Evolutionary conservation across 2,797 vertebrate species (phyloP).

Genomic region (Sebastes flavidus): DNA sequence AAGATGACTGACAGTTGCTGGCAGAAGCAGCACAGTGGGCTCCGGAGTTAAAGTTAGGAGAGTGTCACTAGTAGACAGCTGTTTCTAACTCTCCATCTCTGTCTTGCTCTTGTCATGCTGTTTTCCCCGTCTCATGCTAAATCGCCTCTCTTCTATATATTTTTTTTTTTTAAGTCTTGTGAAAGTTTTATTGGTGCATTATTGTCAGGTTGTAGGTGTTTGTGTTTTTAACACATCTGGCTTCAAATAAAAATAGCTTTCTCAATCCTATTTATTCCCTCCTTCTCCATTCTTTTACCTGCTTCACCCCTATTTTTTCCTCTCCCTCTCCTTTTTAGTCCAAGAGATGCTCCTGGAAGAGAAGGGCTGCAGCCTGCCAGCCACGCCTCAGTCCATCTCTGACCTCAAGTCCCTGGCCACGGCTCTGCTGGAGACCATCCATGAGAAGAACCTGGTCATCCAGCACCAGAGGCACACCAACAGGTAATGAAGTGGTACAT

Average conservation of each 20-base stretch:
- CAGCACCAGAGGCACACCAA: conserved; percentile 98
- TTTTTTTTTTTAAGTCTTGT: conserved; percentile 9
- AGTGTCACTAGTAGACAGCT: conserved; percentile 67
- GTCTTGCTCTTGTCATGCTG: conserved; percentile 58
- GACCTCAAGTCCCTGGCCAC: conserved; percentile 98
- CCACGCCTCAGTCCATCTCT: conserved; percentile 94
- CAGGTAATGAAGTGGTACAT: conserved; percentile 81
- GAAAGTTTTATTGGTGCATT: conserved; percentile 19
- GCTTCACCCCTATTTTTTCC: neutral
- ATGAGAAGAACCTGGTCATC: conserved; percentile 98
- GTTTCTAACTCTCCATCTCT: conserved; percentile 57
- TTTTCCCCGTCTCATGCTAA: conserved; percentile 27
- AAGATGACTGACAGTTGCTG: conserved; percentile 75
- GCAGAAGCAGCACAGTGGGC: conserved; percentile 75
- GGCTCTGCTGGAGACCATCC: conserved; percentile 96
- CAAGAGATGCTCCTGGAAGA: conserved; percentile 89
- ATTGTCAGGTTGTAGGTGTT: neutral
- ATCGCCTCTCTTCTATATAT: conserved; percentile 15
- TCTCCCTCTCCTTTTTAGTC: conserved; percentile 59
- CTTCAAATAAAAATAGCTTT: neutral
- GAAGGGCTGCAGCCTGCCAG: conserved; percentile 93
- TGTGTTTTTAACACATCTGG: neutral
- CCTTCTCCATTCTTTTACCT: too few species aligned
- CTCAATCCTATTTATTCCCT: neutral
- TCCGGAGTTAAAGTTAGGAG: conserved; percentile 69